phyloP scores from a whole-genome alignment of 2,888 invertebrate genomes.

The Drosophila anomelani region DNA sequence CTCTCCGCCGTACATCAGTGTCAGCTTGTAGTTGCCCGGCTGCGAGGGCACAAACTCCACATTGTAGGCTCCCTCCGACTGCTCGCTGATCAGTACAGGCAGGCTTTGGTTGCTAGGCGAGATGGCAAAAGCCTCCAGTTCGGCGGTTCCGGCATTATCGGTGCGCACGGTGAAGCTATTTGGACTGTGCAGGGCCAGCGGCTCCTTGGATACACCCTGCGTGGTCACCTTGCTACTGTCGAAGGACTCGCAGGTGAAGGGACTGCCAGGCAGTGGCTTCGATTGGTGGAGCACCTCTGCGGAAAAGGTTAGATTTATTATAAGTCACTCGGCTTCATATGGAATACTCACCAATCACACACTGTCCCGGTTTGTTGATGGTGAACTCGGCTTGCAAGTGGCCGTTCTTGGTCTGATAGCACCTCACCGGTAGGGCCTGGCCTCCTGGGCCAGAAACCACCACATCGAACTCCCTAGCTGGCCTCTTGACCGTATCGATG shows the following conservation, averaged over 20 bases:
- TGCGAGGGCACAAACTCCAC: constrained; percentile 94
- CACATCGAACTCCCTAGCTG: constrained; percentile 95
- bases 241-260: constrained; percentile 96
- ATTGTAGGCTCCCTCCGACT: constrained; percentile 89
- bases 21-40: constrained; percentile 88
- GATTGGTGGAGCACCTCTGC: constrained; percentile 95
- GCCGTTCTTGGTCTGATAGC: constrained; percentile 98
- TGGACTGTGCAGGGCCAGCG: constrained; percentile 92
- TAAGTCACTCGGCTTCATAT: neutral
- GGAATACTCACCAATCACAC: constrained; percentile 86
- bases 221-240: constrained; percentile 93
- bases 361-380: constrained; percentile 90
- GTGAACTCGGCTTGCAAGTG: constrained; percentile 97
- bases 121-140: constrained; percentile 94
- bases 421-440: constrained; percentile 93
- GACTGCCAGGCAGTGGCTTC: constrained; percentile 95
- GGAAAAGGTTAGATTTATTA: constrained; percentile 17
- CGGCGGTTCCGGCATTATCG: constrained; percentile 93
- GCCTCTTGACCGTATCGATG: constrained; percentile 93
- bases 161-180: constrained; percentile 92
- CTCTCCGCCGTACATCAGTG: constrained; percentile 89
- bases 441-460: constrained; percentile 93
- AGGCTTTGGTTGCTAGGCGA: constrained; percentile 94
- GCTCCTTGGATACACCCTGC: constrained; percentile 90
- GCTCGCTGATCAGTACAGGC: constrained; percentile 90